Percentiles rank a stretch among this genome's conserved stretches.
Evolutionary conservation across 2,113 vertebrate species (phyloP).

Genomic region (Istiophorus platypterus): DNA sequence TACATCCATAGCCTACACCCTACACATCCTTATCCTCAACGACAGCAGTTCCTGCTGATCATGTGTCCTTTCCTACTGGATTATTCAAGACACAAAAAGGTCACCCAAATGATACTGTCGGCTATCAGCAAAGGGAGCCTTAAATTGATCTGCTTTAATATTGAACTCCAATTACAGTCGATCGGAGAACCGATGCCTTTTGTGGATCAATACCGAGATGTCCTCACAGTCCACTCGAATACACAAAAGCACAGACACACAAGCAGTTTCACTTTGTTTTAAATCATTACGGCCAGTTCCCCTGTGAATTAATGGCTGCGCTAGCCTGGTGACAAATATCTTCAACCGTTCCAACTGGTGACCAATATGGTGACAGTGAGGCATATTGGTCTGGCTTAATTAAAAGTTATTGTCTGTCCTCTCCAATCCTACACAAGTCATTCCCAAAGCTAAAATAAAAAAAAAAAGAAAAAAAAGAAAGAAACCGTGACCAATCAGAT

Average conservation of each 20-base stretch:
- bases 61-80: slow-evolving; percentile 3
- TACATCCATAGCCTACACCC: background rate
- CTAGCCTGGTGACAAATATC: slow-evolving; percentile 12
- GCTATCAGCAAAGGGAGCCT: slow-evolving; percentile 5
- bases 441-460: slow-evolving; percentile 21
- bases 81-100: slow-evolving; percentile 11
- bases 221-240: background rate
- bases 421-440: background rate
- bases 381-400: slow-evolving; percentile 32
- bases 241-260: background rate
- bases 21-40: background rate
- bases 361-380: slow-evolving; percentile 26
- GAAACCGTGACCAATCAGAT: slow-evolving; percentile 15
- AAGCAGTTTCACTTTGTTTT: slow-evolving; percentile 10
- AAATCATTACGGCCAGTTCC: background rate
- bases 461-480: slow-evolving; percentile 22
- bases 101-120: slow-evolving; percentile 11
- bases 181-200: background rate
- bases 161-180: slow-evolving; percentile 16
- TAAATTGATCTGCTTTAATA: background rate
- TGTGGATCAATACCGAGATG: slow-evolving; percentile 17
- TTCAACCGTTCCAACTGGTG: background rate
- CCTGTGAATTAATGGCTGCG: background rate
- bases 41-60: background rate
- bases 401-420: slow-evolving; percentile 21